A percentile compares a stretch with the other conserved stretches of the same genome.
Conservation (phyloP, 2,797 vertebrate species). For the Paedocypris micromegethes region DNA sequence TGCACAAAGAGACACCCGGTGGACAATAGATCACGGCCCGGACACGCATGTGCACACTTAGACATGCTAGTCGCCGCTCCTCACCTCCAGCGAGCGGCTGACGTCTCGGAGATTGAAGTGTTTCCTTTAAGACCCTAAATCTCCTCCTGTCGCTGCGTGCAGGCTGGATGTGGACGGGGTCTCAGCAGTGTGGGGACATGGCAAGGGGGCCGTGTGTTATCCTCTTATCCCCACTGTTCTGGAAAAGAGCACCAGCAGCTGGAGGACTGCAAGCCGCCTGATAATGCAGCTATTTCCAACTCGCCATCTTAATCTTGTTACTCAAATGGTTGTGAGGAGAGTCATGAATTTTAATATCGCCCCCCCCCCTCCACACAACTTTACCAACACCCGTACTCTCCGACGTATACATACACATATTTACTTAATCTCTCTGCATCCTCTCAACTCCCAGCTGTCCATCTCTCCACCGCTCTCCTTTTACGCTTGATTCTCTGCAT, state of each 20-base stretch:
- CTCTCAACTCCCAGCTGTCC: slow-evolving; percentile 48
- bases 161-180: slow-evolving; percentile 30
- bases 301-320: slow-evolving; percentile 99
- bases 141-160: slow-evolving; percentile 32
- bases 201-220: slow-evolving; percentile 81
- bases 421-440: slow-evolving; percentile 78
- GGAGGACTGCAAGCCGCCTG: slow-evolving; percentile 98
- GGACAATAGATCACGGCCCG: slow-evolving; percentile 15
- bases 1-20: slow-evolving; percentile 25
- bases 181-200: slow-evolving; percentile 55
- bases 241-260: slow-evolving; percentile 98
- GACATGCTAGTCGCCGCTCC: slow-evolving; percentile 23
- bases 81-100: slow-evolving; percentile 41
- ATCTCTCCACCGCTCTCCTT: slow-evolving; percentile 58
- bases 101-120: slow-evolving; percentile 45
- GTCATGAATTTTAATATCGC: slow-evolving; percentile 99
- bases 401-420: slow-evolving; percentile 60
- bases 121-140: slow-evolving; percentile 37
- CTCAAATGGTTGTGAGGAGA: slow-evolving; percentile 99
- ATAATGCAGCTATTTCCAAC: slow-evolving; percentile 99
- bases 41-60: slow-evolving; percentile 9
- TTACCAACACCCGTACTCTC: slow-evolving; percentile 25
- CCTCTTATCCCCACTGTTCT: slow-evolving; percentile 99
- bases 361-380: slow-evolving; percentile 56
- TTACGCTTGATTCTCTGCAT: slow-evolving; percentile 49